phyloP scores from a whole-genome alignment of 2,888 invertebrate species.

The Drosophila melanosoma region DNA sequence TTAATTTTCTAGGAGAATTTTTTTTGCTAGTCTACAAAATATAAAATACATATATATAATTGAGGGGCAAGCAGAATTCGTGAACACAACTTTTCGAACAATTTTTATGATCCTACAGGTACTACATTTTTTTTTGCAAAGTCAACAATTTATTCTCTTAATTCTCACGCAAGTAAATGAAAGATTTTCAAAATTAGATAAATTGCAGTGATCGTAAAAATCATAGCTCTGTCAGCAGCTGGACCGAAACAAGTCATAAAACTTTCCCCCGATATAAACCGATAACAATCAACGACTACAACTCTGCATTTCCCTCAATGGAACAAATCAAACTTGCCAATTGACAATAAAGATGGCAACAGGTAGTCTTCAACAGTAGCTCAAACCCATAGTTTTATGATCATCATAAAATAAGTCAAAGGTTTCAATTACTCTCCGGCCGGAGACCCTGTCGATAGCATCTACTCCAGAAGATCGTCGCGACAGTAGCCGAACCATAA shows the following conservation, averaged over 20 bases:
- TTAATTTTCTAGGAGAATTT: neutral
- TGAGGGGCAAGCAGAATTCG: neutral
- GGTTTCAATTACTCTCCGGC: constrained; percentile 65
- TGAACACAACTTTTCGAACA: neutral
- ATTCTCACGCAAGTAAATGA: constrained; percentile 33
- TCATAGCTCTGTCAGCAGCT: constrained; percentile 10
- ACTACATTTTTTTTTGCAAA: constrained; percentile 8
- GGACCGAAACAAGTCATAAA: constrained; percentile 62
- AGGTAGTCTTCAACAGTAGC: constrained; percentile 48
- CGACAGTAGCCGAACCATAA: constrained; percentile 58
- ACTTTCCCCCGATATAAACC: constrained; percentile 71
- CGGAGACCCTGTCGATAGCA: constrained; percentile 38
- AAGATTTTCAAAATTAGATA: constrained; percentile 52
- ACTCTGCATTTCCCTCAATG: constrained; percentile 53
- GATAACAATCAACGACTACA: constrained; percentile 65
- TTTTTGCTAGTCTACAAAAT: neutral
- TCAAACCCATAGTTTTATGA: constrained; percentile 61
- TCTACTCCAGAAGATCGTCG: constrained; percentile 24
- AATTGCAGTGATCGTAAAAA: constrained; percentile 43
- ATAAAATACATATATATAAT: neutral
- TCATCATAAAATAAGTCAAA: constrained; percentile 54
- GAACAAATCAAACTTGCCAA: constrained; percentile 55
- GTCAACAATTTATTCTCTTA: neutral
- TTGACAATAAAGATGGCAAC: constrained; percentile 40
- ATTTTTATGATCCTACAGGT: neutral